Percentiles rank a stretch among this genome's conserved stretches.
Evolutionary conservation across 1,140 invertebrate species (phyloP).

Genomic region (Dendroctonus valens): DNA sequence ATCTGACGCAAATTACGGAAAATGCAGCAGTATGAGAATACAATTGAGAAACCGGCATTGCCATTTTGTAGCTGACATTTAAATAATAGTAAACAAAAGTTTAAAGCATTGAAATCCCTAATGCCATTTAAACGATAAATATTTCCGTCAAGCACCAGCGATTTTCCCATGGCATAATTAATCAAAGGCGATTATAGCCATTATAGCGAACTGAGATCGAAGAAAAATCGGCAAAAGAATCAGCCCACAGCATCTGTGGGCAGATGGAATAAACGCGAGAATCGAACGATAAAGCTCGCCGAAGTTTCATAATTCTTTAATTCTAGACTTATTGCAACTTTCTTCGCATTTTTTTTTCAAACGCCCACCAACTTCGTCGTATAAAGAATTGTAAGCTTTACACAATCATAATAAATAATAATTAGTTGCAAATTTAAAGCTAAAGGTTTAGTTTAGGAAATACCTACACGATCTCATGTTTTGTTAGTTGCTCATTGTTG

Average conservation of each 20-base stretch:
- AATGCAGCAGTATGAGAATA: no score
- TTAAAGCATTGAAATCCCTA: conserved; percentile 20
- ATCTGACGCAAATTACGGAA: no score
- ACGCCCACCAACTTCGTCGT: conserved; percentile 5
- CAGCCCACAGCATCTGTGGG: conserved; percentile 19
- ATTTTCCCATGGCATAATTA: conserved; percentile 27
- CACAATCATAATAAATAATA: conserved; percentile 30
- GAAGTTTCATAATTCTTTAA: conserved; percentile 24
- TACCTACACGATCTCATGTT: conserved; percentile 17
- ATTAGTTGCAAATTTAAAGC: conserved; percentile 24
- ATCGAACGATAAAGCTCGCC: conserved; percentile 21
- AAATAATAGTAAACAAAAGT: conserved; percentile 20
- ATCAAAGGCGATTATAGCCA: conserved; percentile 24
- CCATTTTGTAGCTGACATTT: conserved; percentile 9
- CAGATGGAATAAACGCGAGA: conserved; percentile 18
- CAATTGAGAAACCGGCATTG: no score
- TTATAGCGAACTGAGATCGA: conserved; percentile 10
- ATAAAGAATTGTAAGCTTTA: conserved; percentile 20
- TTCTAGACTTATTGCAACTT: conserved; percentile 22
- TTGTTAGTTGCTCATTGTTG: no score
- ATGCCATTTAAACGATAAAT: conserved; percentile 23
- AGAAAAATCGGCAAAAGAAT: conserved; percentile 22
- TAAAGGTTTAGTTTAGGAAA: conserved; percentile 7
- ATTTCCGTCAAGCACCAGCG: conserved; percentile 21
- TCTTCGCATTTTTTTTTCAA: conserved; percentile 18